Percentiles rank a stretch among this genome's conserved stretches.
These are phyloP conservation scores for Andrena chrysosceles DNA, from an alignment of 2,888 invertebrate species.

Conservation along the genomic window DNA sequence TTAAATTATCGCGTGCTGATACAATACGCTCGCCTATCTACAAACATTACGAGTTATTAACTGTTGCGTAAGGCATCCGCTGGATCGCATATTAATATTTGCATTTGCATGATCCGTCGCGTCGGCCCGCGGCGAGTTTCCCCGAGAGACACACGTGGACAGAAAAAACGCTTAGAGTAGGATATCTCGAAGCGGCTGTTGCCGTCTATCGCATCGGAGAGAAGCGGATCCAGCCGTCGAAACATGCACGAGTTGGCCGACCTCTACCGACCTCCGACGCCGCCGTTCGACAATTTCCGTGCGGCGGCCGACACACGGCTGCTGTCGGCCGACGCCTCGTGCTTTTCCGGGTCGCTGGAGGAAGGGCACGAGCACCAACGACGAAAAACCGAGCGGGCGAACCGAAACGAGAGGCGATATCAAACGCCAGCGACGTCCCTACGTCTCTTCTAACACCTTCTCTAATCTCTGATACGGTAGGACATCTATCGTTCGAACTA, in stretches of 20 bases:
- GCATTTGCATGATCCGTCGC: constrained; percentile 32
- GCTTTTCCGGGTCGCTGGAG: constrained; percentile 28
- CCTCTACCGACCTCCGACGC: constrained; percentile 41
- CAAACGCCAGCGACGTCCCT: background rate
- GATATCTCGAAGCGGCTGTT: background rate
- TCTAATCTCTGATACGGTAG: too few relatives aligned
- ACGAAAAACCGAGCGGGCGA: constrained; percentile 23
- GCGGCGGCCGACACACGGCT: background rate
- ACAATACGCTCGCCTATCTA: constrained; percentile 16
- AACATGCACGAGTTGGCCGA: constrained; percentile 32
- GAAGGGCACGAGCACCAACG: constrained; percentile 18
- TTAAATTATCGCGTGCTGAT: constrained; percentile 34
- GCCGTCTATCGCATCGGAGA: background rate
- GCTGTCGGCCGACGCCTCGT: constrained; percentile 22
- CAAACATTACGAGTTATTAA: constrained; percentile 44
- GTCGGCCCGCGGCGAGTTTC: constrained; percentile 1
- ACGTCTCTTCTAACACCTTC: too few relatives aligned
- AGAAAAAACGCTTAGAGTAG: constrained; percentile 3
- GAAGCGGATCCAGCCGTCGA: constrained; percentile 11
- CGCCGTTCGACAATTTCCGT: constrained; percentile 47
- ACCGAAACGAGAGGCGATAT: constrained; percentile 25
- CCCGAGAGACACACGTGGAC: constrained; percentile 14
- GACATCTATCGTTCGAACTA: too few relatives aligned
- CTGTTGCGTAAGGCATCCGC: constrained; percentile 23
- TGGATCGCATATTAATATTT: constrained; percentile 37